Evolutionary conservation across 2,888 invertebrate genomes (phyloP).

Genomic region (Gortyna flavago): DNA sequence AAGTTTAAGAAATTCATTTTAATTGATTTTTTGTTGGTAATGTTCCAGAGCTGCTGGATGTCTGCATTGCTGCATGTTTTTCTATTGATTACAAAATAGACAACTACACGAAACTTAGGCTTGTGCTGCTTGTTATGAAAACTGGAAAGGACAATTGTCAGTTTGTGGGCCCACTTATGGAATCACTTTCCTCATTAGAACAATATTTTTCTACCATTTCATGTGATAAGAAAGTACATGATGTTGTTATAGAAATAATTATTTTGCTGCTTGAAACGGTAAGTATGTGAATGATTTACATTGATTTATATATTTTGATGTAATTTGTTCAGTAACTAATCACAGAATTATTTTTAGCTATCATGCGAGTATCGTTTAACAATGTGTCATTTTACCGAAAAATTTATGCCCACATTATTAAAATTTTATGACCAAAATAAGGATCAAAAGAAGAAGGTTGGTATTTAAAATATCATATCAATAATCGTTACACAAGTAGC

Average conservation of each 20-base stretch:
- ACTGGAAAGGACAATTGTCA: constrained; percentile 84
- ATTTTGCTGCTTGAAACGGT: constrained; percentile 81
- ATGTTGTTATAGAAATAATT: constrained; percentile 81
- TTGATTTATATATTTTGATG: background rate
- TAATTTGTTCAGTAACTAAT: constrained; percentile 13
- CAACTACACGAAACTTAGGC: constrained; percentile 82
- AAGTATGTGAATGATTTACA: constrained; percentile 63
- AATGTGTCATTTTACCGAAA: constrained; percentile 89
- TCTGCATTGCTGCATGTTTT: constrained; percentile 75
- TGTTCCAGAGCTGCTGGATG: constrained; percentile 81
- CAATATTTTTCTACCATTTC: constrained; percentile 76
- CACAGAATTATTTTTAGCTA: constrained; percentile 77
- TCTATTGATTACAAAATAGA: constrained; percentile 78
- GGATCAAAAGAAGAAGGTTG: constrained; percentile 86
- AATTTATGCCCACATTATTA: constrained; percentile 81
- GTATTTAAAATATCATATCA: constrained; percentile 6
- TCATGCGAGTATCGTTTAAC: constrained; percentile 87
- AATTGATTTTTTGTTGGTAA: constrained; percentile 7
- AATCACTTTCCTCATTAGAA: constrained; percentile 77
- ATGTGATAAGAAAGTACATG: constrained; percentile 83
- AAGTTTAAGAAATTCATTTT: background rate
- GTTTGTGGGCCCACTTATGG: constrained; percentile 79
- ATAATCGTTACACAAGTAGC: background rate
- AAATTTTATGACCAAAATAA: constrained; percentile 85
- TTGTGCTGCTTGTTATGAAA: constrained; percentile 84